phyloP scores from a whole-genome alignment of 1,140 invertebrate species.

The Eulimnadia texana region DNA sequence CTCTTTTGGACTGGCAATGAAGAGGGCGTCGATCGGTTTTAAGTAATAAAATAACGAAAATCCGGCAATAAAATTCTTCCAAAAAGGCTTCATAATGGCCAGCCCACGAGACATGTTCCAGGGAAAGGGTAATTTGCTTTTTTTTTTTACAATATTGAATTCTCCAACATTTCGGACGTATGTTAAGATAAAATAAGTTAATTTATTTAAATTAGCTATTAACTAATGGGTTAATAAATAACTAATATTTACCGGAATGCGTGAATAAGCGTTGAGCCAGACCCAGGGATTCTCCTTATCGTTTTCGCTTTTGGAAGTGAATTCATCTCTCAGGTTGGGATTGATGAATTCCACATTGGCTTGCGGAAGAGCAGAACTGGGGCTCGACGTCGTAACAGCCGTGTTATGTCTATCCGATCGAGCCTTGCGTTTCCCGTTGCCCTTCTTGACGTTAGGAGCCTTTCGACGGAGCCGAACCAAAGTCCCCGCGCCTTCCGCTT shows the following conservation, averaged over 20 bases:
- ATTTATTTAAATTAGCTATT: too few species aligned
- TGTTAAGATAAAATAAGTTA: too few species aligned
- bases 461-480: background rate
- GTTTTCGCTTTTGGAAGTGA: conserved; percentile 6
- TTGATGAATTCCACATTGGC: conserved; percentile 18
- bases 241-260: conserved; percentile 26
- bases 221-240: too few species aligned
- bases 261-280: conserved; percentile 26
- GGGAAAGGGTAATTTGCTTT: too few species aligned
- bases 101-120: too few species aligned
- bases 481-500: too few species aligned
- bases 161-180: too few species aligned
- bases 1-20: background rate
- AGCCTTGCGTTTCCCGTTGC: background rate
- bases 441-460: background rate
- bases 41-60: too few species aligned
- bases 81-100: too few species aligned
- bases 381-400: background rate
- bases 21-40: background rate
- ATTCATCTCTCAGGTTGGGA: conserved; percentile 16
- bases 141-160: too few species aligned
- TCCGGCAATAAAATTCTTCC: too few species aligned
- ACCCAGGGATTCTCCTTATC: conserved; percentile 20
- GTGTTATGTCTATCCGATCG: conserved; percentile 5
- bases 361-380: background rate